Base-by-base conservation (phyloP, 1,140 invertebrate genomes). In the Trichogramma pretiosum region DNA sequence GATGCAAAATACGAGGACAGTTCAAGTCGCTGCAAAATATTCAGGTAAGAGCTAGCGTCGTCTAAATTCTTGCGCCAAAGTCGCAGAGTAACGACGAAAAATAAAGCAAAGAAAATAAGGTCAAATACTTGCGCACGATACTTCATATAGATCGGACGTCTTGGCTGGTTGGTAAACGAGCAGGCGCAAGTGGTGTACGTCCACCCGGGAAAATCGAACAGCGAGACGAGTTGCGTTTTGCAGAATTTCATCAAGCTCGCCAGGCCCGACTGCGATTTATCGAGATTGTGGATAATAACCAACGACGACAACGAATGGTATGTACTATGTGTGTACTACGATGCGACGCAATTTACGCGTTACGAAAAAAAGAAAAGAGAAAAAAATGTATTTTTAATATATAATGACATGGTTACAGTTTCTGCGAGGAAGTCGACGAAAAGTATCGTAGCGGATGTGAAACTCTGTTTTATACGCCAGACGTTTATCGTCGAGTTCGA, bases 101-200 rank as follows among this genome's bases (percentile, higher is more conserved):
- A n/a, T 14, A 40, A 18, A 13, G n/a, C 13, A 17, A 34, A 35
- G 24, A 34, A n/a, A n/a, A n/a, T n/a, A n/a, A n/a, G n/a, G n/a
- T n/a, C n/a, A n/a, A n/a, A n/a, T n/a, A n/a, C n/a, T n/a, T n/a
- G n/a, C n/a, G n/a, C n/a, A n/a, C n/a, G n/a, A n/a, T n/a, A n/a
- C n/a, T n/a, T n/a, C n/a, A n/a, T 23, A 18, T 14, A 58, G 54
- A 28, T 58, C 16, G 50, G 54, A 14, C 33, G 56, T 19, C 5
- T 58, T 1, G 54, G 48, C 10, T 56, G 56, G 56, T 28, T 58
- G 28, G 54, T 47, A 14, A 54, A 58, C 30, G 11, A 50, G 24
- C 48, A 50, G 5, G 21, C 43, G 1, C 23, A 48, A 11, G 49
- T 58, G 5, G 1, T 58, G 30, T 58, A 54, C 38, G 23, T 58